Evolutionary conservation across 1,140 invertebrate species (phyloP), one percentile per base, ranked within the genome.

Genomic region (Notospermus geniculatus): DNA sequence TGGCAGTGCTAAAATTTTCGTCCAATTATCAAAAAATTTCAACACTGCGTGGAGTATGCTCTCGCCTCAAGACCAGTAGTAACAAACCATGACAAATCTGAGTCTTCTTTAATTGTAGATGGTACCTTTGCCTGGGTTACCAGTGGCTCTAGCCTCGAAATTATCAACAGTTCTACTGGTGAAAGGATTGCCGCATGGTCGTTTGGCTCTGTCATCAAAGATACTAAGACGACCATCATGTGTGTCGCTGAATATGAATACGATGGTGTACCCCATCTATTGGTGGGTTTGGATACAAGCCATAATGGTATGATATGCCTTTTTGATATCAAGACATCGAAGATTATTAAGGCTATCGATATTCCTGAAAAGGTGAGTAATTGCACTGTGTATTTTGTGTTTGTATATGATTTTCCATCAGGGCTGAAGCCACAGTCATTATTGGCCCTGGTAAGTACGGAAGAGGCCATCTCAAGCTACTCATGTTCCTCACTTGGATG

Each of bases 171-270:
- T 1, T 76, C 76, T 68, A 85, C 79, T 59, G 84, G 86, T 1
- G 75, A 82, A 30, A 84, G 86, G 75, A 77, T 86, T 36, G 85
- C 86, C 27, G 83, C 84, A 1, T 85, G 85, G 80, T 83, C 79
- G 30, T 88, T 88, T 79, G 86, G 84, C 46, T 74, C 79, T 60
- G 71, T 82, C 58, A 68, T 84, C 23, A 78, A 77, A 61, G 72
- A 74, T 41, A 69, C 69, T 36, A 74, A 80, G 19, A 66, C 82
- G 74, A 83, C 85, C 46, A 78, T 75, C 13, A 65, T 68, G 5
- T 69, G 67, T 62, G 74, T 73, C 32, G 41, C 25, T 46, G 72
- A 77, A 56, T 73, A 69, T 41, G 36, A 59, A 0, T 45, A 59
- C 29, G 70, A 69, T 30, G 60, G 66, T 29, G 55, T 61, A 41